Evolutionary conservation across 1,140 invertebrate genomes (phyloP), one percentile per base, ranked within the genome.

Genomic region (Drosophila arawakana): DNA sequence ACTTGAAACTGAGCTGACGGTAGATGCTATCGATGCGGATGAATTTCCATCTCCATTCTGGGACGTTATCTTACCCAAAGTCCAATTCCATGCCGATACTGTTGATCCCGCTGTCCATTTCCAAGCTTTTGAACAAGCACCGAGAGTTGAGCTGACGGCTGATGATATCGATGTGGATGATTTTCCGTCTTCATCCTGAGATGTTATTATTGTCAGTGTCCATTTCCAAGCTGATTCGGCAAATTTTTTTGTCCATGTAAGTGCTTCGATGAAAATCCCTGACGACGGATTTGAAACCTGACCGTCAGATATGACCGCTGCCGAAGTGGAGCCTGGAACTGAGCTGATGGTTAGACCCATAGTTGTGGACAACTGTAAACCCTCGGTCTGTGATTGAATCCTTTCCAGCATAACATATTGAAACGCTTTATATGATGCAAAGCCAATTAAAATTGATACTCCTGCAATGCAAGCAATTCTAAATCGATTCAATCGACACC

Each of bases 201-300:
- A 37, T n/a, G 59, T 11, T 10, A 61, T 1, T 15, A 37, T 61
- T 34, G 10, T 11, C 1, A 4, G 5, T 0, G 44, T 39, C 60
- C 60, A 62, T 5, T 62, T 10, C 34, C 60, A 62, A 25, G 46
- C 59, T 21, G 44, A 10, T 15, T 30, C 13, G n/a, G 44, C 15
- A 1, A 44, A 62, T 62, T 30, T 34, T 18, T 7, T 30, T 18
- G 59, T 39, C 59, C 59, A 62, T 25, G 18, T 62, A 3, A 35
- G 4, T 8, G 10, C 59, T 25, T 35, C 34, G 4, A 25, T 4
- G 43, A 47, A 8, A 9, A 25, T 9, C 13, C 25, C n/a, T 7
- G 15, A 34, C 35, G 8, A 39, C 25, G n/a, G 1, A 34, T 34
- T 21, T n/a, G 35, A 46, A 62, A 62, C 15, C 3, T 34, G 21